Evolutionary conservation across 1,140 invertebrate genomes (phyloP).

Genomic region (Diorhabda sublineata): DNA sequence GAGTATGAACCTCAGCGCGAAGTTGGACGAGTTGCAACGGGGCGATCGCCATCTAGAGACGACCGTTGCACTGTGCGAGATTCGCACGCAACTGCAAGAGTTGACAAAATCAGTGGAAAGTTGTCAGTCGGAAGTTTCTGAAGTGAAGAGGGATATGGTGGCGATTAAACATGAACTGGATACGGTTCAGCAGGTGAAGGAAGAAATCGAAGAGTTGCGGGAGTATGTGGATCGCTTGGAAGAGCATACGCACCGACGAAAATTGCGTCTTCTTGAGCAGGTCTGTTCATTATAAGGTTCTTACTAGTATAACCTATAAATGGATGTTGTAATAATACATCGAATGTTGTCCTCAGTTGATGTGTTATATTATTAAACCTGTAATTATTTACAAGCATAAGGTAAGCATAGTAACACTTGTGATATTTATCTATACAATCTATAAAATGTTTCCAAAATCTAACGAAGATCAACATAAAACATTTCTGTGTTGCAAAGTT

Average conservation of each 20-base stretch:
- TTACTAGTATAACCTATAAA: too few species aligned
- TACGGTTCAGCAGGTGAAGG: conserved; percentile 87
- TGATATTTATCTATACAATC: too few species aligned
- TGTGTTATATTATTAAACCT: too few species aligned
- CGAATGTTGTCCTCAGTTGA: too few species aligned
- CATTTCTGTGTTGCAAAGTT: too few species aligned
- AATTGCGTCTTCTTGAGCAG: conserved; percentile 83
- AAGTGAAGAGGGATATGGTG: conserved; percentile 89
- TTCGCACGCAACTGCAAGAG: conserved; percentile 84
- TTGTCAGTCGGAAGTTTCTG: conserved; percentile 86
- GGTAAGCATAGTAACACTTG: too few species aligned
- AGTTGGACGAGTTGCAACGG: conserved; percentile 80
- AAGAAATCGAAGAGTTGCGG: conserved; percentile 86
- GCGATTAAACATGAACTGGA: conserved; percentile 90
- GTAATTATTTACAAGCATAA: too few species aligned
- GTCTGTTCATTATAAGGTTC: conserved; percentile 50
- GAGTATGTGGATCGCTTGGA: conserved; percentile 87
- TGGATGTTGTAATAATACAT: too few species aligned
- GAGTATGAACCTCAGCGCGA: conserved; percentile 89
- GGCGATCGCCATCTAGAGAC: conserved; percentile 83
- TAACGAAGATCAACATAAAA: too few species aligned
- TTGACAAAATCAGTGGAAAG: conserved; percentile 89
- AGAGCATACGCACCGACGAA: conserved; percentile 80
- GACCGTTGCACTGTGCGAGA: conserved; percentile 83
- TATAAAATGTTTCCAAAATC: too few species aligned